A percentile compares a stretch with the other conserved stretches of the same genome.
Evolutionary conservation across 2,888 invertebrate species (phyloP).

Genomic region (Tiliacea aurago): DNA sequence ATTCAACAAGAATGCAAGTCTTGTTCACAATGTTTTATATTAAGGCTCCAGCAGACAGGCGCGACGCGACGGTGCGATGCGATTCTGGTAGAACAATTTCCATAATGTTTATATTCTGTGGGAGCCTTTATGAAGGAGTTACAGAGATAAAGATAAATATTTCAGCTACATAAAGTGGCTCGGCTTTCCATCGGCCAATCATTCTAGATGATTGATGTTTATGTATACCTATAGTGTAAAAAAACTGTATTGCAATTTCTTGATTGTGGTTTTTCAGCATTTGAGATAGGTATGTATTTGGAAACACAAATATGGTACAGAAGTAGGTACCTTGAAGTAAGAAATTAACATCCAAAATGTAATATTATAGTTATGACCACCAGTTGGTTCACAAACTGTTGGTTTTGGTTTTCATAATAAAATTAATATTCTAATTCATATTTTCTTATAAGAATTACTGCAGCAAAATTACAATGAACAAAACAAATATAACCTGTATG

Average conservation of each 20-base stretch:
- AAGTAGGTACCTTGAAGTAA: neutral
- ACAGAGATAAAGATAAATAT: neutral
- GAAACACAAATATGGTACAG: neutral
- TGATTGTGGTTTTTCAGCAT: neutral
- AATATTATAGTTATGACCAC: neutral
- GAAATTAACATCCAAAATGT: neutral
- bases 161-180: neutral
- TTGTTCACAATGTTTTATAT: neutral
- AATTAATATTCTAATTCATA: neutral
- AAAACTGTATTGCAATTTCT: neutral
- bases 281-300: neutral
- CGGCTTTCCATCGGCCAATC: neutral
- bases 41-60: too few relatives aligned
- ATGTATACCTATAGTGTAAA: neutral
- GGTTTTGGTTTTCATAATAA: neutral
- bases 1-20: neutral
- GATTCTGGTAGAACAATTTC: too few relatives aligned
- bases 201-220: neutral
- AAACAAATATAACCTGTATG: constrained; percentile 14
- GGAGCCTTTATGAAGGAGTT: neutral
- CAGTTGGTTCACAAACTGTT: neutral
- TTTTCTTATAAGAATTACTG: neutral
- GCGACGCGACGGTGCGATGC: too few relatives aligned
- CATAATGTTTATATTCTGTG: too few relatives aligned
- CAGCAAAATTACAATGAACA: constrained; percentile 10